Percentiles rank a stretch among this genome's conserved stretches.
Evolutionary conservation across 1,140 invertebrate genomes (phyloP).

Genomic region (Anthonomus grandis): DNA sequence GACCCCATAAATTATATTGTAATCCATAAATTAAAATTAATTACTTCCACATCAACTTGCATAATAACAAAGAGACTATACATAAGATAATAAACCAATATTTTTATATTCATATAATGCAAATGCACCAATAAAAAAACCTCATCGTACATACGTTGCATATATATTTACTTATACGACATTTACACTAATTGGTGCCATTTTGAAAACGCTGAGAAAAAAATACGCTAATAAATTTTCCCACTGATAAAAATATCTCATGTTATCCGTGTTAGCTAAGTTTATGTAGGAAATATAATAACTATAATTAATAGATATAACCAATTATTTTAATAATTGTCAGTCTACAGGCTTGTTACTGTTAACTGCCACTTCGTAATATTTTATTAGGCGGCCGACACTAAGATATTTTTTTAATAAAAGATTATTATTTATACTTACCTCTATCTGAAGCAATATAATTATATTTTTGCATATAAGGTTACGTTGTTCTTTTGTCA

Average conservation of each 20-base stretch:
- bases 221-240: conserved; percentile 1
- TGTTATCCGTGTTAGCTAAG: conserved; percentile 7
- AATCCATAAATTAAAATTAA: no score
- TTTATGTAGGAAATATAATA: conserved; percentile 10
- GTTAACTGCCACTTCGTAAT: neutral
- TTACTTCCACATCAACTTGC: no score
- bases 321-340: conserved; percentile 15
- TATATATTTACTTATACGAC: neutral
- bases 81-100: no score
- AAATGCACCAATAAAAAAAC: no score
- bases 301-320: conserved; percentile 13
- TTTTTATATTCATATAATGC: no score
- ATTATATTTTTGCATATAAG: no score
- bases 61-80: no score
- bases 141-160: no score
- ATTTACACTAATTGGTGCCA: conserved; percentile 8
- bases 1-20: no score
- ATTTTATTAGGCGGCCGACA: neutral
- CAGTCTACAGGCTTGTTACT: conserved; percentile 3
- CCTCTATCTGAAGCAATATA: no score
- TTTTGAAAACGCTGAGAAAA: neutral
- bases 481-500: no score
- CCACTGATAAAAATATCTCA: neutral
- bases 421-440: no score
- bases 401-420: neutral